Evolutionary conservation across 2,113 vertebrate genomes (phyloP).

Genomic region (Meles meles): DNA sequence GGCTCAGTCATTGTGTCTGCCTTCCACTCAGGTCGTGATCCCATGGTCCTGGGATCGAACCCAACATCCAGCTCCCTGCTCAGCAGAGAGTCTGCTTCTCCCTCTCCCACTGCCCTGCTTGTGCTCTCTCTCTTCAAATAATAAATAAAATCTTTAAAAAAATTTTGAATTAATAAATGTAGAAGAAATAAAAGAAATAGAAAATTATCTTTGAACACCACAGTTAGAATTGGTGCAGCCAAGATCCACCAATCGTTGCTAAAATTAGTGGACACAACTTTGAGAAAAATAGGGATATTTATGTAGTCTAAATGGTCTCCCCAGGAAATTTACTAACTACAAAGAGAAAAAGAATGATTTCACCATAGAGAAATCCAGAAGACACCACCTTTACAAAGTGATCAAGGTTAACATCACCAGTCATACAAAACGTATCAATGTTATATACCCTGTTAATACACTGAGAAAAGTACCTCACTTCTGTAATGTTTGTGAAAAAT

Average conservation of each 20-base stretch:
- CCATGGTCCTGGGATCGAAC: no score
- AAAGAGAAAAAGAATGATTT: not conserved
- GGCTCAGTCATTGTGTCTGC: no score
- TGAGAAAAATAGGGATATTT: not conserved
- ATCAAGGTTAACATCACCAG: not conserved
- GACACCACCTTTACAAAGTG: not conserved
- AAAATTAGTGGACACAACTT: not conserved
- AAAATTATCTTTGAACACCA: not conserved
- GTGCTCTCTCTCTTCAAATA: no score
- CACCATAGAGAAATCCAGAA: not conserved
- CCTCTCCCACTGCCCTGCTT: no score
- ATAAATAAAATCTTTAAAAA: no score
- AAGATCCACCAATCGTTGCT: not conserved
- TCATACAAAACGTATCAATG: fast-evolving
- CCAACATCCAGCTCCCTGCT: no score
- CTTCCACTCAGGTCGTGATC: no score
- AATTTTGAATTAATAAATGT: not conserved
- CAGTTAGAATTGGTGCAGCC: not conserved
- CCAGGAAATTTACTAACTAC: not conserved
- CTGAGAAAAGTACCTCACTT: not conserved
- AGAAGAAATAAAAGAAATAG: not conserved
- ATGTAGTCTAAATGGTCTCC: not conserved
- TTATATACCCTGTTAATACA: not conserved
- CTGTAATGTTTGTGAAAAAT: not conserved
- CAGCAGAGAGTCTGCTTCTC: no score